Evolutionary conservation across 2,888 invertebrate genomes (phyloP), one percentile per base, ranked within the genome.

Genomic region (Lottia gigantea): DNA sequence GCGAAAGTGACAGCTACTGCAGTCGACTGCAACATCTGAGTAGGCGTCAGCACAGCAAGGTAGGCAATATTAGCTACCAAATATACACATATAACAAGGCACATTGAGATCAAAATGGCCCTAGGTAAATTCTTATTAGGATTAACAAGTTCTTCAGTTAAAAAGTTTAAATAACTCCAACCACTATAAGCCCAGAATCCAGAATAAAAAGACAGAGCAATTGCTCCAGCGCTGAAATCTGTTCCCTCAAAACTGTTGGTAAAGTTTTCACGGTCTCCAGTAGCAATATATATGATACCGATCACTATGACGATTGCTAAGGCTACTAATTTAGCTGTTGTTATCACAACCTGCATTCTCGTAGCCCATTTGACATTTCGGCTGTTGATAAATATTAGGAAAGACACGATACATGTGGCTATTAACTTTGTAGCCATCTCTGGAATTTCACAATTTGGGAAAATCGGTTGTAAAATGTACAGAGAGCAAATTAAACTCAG

Each of bases 221-320:
- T 92, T 14, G 83, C 79, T 40, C 84, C 85, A 23, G 81, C 93
- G 89, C 90, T 95, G 76, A 74, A 76, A 62, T 83, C 82, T 71
- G 81, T 82, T 31, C 78, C 84, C 45, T 78, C 80, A 78, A 86
- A 85, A 55, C 80, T 70, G 65, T 85, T 75, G 40, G 78, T 23
- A 66, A 86, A 81, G 68, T 77, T 81, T 68, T 82, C 81, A 25
- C 76, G 75, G 40, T 79, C 77, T 19, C 83, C 83, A 85, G 91
- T 90, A 81, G 90, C 91, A 1, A 99, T 92, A 87, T 96, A 95
- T 87, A 94, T 94, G 67, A 92, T 90, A 69, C 98, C 98, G 4
- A 97, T 94, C 8, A 93, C 92, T 80, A 98, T 97, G 87, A 99
- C 96, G 86, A 96, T 80, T 6, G 77, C 77, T 11, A 87, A 77